Evolutionary conservation across 2,113 vertebrate species (phyloP), one percentile per base, ranked within the genome.

Genomic region (Beaufortia kweichowensis): DNA sequence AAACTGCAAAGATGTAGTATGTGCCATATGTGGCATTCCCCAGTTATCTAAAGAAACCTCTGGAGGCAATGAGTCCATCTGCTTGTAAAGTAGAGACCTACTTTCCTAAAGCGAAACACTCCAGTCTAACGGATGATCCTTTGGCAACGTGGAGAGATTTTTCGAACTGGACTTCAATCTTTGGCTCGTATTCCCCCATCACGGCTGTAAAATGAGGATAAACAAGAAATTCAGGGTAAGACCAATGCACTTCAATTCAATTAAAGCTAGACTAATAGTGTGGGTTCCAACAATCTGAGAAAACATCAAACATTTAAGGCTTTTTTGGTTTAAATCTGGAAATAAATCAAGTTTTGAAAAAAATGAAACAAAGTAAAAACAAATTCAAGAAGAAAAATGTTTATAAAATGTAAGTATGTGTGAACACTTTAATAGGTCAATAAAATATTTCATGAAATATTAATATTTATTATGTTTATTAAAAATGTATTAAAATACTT

Each of bases 51-150:
- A 24, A 62, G 28, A 76, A 43, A 26, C 75, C 68, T 77, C 69
- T 53, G 7, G 43, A 68, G 84, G 56, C 72, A 85, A 76, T 66
- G 8, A 72, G 73, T 68, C 64, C 80, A 82, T 79, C 63, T 23
- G 41, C 46, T 81, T 77, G 79, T 43, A 29, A 82, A 79, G 24
- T 75, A 79, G 33, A 77, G 82, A 89, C 95, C 95, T 95, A 96
- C 95, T 97, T 98, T 91, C 94, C 94, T 79, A 96, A 93, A 87
- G 94, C 94, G 71, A 96, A 96, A 86, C 94, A 96, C 81, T 96
- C 95, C 91, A 96, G 91, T 35, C 91, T 91, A 84, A 95, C 90
- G 1, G 94, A 93, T 0, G 93, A 95, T 88, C 93, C 95, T 89
- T 93, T 89, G 1, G 83, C 89, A 17, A 94, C 92, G 1, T 88